Evolutionary conservation across 2,888 invertebrate genomes (phyloP).

Genomic region (Drosophila kanekoi): DNA sequence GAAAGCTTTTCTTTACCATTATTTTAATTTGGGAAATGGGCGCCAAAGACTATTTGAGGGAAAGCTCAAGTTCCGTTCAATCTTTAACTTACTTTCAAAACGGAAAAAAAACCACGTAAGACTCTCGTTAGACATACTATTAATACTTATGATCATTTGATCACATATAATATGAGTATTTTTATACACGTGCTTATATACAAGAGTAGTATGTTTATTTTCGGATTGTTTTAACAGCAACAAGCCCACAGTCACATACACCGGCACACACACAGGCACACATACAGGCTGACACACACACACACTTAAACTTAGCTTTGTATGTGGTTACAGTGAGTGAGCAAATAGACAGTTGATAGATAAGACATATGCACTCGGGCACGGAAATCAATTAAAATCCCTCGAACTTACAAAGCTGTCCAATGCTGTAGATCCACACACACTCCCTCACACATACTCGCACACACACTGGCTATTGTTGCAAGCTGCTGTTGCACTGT

Average conservation of each 20-base stretch:
- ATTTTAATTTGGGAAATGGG: too few relatives aligned
- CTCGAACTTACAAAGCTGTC: slow-evolving; percentile 57
- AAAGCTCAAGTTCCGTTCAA: too few relatives aligned
- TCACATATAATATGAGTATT: too few relatives aligned
- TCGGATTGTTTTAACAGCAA: slow-evolving; percentile 18
- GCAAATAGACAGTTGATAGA: slow-evolving; percentile 62
- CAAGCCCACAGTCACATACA: neutral
- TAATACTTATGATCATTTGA: too few relatives aligned
- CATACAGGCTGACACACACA: neutral
- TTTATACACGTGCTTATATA: too few relatives aligned
- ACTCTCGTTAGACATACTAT: too few relatives aligned
- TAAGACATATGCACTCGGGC: slow-evolving; percentile 77
- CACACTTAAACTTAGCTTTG: slow-evolving; percentile 9
- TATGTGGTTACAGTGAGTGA: slow-evolving; percentile 36
- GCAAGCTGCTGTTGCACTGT: slow-evolving; percentile 60
- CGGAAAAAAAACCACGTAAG: too few relatives aligned
- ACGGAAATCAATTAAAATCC: slow-evolving; percentile 84
- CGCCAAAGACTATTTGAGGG: too few relatives aligned
- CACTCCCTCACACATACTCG: slow-evolving; percentile 5
- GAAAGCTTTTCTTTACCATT: too few relatives aligned
- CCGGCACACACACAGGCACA: slow-evolving; percentile 4
- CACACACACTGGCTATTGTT: slow-evolving; percentile 48
- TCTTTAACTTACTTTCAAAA: too few relatives aligned
- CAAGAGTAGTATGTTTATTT: neutral
- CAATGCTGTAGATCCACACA: slow-evolving; percentile 19